Evolutionary conservation across 2,888 invertebrate species (phyloP), one percentile per base, ranked within the genome.

Genomic region (Dromius quadrimaculatus): DNA sequence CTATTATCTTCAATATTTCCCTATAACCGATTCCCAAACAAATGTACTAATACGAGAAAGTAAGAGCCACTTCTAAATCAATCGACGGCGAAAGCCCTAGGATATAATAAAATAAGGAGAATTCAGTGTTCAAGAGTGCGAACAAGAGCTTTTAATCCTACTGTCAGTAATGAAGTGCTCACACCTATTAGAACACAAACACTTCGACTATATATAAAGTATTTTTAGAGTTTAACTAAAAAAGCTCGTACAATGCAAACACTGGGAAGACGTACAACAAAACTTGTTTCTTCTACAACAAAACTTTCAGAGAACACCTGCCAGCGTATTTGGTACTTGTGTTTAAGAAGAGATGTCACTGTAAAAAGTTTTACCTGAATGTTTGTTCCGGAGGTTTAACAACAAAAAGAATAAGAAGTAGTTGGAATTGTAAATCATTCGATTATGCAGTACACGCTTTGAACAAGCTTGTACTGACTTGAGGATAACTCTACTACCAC

Each of bases 291-390:
- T 62, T 54, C 41, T 41, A 62, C 38, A 62, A 62, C 62, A 62
- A 62, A 62, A 62, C 38, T 62, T 62, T 62, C 22, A 13, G 13
- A 41, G 41, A 62, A 62, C 62, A 62, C 62, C 62, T 62, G 62
- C 62, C 62, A 23, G 38, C 62, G 43, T 62, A 62, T 28, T 62
- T 62, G 28, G 43, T 62, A 62, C 41, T 62, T 62, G 28, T 38
- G 43, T 41, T 59, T 59, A 59, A 36, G 36, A 59, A 34, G 59
- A 59, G n/a, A 59, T 59, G 36, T 19, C 13, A 59, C 20, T 59
- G 36, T 20, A 59, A 59, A 36, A 54, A 59, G 19, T 59, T 59
- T 19, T 34, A 59, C 57, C 57, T n/a, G 19, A 59, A 59, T 36
- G 36, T 59, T 36, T 59, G 57, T 19, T 36, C 36, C 34, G 28